Evolutionary conservation across 2,797 vertebrate species (phyloP).

Genomic region (Karalla daura): DNA sequence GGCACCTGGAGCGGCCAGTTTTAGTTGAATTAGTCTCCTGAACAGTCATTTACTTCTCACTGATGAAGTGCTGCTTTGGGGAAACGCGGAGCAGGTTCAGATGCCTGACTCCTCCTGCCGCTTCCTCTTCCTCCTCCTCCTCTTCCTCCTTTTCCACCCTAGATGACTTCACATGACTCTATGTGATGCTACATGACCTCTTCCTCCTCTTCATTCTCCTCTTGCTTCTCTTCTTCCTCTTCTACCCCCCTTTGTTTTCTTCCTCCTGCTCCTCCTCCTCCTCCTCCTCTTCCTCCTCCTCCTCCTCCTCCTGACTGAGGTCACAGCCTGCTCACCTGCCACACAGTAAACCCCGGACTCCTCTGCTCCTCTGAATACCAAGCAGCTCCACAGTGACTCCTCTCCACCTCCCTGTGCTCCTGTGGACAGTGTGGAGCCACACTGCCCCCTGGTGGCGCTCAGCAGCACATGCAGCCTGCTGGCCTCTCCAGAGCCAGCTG

Average conservation of each 20-base stretch:
- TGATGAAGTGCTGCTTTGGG: constrained; percentile 61
- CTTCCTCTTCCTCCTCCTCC: background rate
- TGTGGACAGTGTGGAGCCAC: constrained; percentile 22
- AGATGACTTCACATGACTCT: too few relatives aligned
- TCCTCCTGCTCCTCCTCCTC: background rate
- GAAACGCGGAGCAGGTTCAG: constrained; percentile 16
- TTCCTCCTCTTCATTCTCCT: background rate
- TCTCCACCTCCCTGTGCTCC: background rate
- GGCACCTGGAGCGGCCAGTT: constrained; percentile 63
- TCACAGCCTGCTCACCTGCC: constrained; percentile 61
- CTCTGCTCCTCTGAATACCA: constrained; percentile 55
- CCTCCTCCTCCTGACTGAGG: constrained; percentile 45
- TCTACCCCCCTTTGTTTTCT: too few relatives aligned
- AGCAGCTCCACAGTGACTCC: constrained; percentile 30
- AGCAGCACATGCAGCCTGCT: constrained; percentile 1
- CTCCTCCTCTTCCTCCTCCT: background rate
- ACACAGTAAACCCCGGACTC: constrained; percentile 46
- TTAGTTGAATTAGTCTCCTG: constrained; percentile 80
- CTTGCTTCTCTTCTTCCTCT: background rate
- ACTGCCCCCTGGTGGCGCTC: constrained; percentile 70
- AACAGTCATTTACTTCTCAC: constrained; percentile 76
- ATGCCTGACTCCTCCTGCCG: constrained; percentile 23
- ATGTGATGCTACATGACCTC: constrained; percentile 32
- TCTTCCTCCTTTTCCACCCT: too few relatives aligned
- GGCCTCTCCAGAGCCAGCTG: too few relatives aligned